Conservation (phyloP, 2,797 vertebrate species). For the Dicrostonyx torquatus region DNA sequence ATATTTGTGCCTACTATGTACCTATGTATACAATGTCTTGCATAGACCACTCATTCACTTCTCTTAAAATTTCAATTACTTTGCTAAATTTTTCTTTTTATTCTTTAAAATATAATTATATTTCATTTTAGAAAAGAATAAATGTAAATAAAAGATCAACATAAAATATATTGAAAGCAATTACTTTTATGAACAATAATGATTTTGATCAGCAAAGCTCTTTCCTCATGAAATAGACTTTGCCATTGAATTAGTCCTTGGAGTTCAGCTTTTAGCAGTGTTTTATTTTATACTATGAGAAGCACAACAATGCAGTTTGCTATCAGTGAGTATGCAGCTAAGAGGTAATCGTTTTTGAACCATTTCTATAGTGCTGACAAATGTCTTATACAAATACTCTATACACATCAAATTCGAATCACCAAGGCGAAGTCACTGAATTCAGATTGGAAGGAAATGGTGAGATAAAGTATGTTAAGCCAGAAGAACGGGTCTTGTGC, state of each 20-base stretch:
- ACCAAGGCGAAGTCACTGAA: not conserved
- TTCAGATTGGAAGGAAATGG: not conserved
- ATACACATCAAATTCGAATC: fast-evolving
- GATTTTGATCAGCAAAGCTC: not conserved
- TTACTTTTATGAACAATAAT: not conserved
- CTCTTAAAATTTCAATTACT: not conserved
- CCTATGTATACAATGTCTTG: not conserved
- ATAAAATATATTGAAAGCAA: not conserved
- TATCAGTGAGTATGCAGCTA: not conserved
- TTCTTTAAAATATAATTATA: not conserved
- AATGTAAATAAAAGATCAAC: not conserved
- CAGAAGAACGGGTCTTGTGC: not conserved
- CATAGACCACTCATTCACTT: not conserved
- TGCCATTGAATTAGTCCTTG: not conserved
- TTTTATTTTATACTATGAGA: not conserved
- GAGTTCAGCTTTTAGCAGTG: not conserved
- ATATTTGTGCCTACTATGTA: not conserved
- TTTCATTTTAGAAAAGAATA: not conserved
- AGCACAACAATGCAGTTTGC: not conserved
- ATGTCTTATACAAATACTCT: not conserved
- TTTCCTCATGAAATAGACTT: not conserved
- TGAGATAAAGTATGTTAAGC: not conserved
- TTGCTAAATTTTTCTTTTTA: not conserved
- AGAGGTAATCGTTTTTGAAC: not conserved
- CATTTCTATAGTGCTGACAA: not conserved